Base-by-base conservation (phyloP, 2,797 vertebrate genomes). In the Galaxias olidus region DNA sequence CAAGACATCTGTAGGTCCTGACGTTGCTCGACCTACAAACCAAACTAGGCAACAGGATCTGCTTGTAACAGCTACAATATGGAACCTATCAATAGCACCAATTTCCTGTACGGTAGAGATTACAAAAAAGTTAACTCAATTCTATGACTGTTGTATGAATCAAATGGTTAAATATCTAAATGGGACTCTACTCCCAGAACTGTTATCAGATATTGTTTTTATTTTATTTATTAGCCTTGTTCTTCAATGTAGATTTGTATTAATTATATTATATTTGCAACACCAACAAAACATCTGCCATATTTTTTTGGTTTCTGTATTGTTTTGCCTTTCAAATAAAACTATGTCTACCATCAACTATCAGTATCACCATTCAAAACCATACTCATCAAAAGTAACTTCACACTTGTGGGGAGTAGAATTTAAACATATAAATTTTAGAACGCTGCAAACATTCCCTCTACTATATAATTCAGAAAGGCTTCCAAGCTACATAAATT, bases 381-480 rank as follows among this genome's bases (percentile, higher is more conserved):
- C 73, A 63, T 75, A 81, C 72, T 84, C 88, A 89, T 92, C 93
- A 88, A 91, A 90, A 89, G 90, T 85, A 88, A 92, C 90, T 89
- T 85, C 89, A 91, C 88, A 93, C 91, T 90, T 79, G 86, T 79
- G 84, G 88, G 77, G 43, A 15, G 15, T 48, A 57, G 8, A 9
- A 10, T 46, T 14, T 14, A 17, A 42, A 53, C 0, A 46, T 53
- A 53, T 18, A 63, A 14, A 76, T 78, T 89, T 83, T 74, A 79
- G 84, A 85, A 87, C 88, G 84, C 82, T 89, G 85, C 91, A 89
- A 88, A 87, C 90, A 84, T 90, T 91, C 93, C 90, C 90, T 83
- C 79, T 82, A 59, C 19, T 81, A 86, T 66, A 89, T 91, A 30
- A 91, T 91, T 93, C 91, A 90, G 88, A 92, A 93, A 94, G 92